phyloP scores from a whole-genome alignment of 53 echinoderm and acorn worm genomes.

The Arbacia lixula region DNA sequence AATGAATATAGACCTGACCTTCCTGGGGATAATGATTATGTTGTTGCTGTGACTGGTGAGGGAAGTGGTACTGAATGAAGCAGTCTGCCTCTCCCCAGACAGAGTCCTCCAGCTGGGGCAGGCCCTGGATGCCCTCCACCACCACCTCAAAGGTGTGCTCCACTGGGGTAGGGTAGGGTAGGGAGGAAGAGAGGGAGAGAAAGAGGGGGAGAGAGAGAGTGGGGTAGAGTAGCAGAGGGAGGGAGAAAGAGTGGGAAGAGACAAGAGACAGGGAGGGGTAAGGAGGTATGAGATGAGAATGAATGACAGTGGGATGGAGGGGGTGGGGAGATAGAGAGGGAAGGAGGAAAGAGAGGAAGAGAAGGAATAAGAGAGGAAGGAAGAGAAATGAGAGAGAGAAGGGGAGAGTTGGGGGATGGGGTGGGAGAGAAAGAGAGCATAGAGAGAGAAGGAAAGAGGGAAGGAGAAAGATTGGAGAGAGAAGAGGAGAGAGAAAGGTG shows the following conservation, averaged over 20 bases:
- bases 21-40: too few species aligned
- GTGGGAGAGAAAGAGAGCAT: too few species aligned
- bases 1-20: too few species aligned
- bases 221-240: background rate
- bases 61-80: slow-evolving; percentile 97
- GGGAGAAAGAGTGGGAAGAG: background rate
- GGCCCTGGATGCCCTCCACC: slow-evolving; percentile 85
- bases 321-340: background rate
- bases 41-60: slow-evolving; percentile 68
- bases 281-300: background rate
- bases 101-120: slow-evolving; percentile 87
- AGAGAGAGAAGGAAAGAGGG: too few species aligned
- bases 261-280: background rate
- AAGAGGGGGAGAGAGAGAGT: background rate
- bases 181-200: background rate
- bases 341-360: background rate
- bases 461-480: too few species aligned
- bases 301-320: background rate
- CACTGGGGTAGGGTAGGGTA: slow-evolving; percentile 39
- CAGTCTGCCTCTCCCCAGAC: slow-evolving; percentile 99
- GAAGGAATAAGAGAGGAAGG: background rate
- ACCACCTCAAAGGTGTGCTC: slow-evolving; percentile 98
- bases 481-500: too few species aligned
- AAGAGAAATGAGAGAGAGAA: too few species aligned
- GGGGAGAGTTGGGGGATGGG: too few species aligned